A percentile compares a stretch with the other conserved stretches of the same genome.
Conservation (phyloP, 2,888 invertebrate genomes). For the Brachylomia viminalis region DNA sequence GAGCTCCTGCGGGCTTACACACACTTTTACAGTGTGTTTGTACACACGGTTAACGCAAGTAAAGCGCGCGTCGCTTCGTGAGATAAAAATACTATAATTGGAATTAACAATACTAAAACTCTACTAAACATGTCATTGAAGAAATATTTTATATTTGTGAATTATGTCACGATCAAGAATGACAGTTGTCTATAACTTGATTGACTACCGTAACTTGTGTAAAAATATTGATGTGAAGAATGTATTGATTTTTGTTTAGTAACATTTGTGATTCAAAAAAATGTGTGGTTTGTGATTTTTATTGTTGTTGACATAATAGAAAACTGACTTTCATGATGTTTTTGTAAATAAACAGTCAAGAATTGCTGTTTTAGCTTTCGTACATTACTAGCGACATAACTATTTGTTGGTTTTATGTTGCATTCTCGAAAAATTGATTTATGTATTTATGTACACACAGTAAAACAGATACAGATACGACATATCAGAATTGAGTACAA, state of each 20-base stretch:
- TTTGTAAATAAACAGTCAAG: constrained; percentile 36
- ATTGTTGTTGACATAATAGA: constrained; percentile 20
- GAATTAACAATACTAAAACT: not conserved
- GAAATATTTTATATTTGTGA: not conserved
- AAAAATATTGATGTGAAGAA: constrained; percentile 21
- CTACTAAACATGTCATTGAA: too few relatives aligned
- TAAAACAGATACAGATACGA: too few relatives aligned
- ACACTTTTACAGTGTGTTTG: not conserved
- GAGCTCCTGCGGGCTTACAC: not conserved
- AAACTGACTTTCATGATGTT: constrained; percentile 35
- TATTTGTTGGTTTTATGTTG: constrained; percentile 1
- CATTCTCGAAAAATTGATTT: constrained; percentile 17
- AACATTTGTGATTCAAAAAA: constrained; percentile 1
- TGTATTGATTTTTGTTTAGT: constrained; percentile 2
- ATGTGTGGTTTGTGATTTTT: constrained; percentile 9
- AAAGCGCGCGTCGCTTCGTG: not conserved
- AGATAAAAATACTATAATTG: not conserved
- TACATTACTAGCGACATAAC: constrained; percentile 24
- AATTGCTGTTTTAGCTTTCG: constrained; percentile 16
- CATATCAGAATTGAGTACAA: too few relatives aligned
- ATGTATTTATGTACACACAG: too few relatives aligned
- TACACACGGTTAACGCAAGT: not conserved
- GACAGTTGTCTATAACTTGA: constrained; percentile 8
- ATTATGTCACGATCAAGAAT: not conserved
- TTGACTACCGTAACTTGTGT: constrained; percentile 19